phyloP scores from a whole-genome alignment of 2,888 invertebrate species.

The Drosophila fulvimacula region DNA sequence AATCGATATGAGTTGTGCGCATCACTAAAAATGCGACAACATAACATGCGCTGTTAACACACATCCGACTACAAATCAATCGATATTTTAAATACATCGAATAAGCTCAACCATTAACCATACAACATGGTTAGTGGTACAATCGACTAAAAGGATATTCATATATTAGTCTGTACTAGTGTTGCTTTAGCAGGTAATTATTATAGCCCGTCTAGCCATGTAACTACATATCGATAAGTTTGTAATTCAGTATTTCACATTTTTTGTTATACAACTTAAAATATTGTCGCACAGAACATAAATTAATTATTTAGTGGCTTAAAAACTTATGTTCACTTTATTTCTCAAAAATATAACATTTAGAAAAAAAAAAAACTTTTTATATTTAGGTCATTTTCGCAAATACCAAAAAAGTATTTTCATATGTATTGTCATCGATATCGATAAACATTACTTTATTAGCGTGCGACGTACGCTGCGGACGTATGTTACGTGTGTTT shows the following conservation, averaged over 20 bases:
- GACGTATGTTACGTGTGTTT: slow-evolving; percentile 77
- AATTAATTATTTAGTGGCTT: no score
- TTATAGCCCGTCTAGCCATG: neutral
- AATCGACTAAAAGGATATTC: neutral
- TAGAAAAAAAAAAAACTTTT: neutral
- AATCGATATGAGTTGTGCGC: slow-evolving; percentile 30
- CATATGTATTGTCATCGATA: slow-evolving; percentile 22
- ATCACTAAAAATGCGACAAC: slow-evolving; percentile 17
- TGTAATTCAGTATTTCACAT: neutral
- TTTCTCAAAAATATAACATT: no score
- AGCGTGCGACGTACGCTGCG: slow-evolving; percentile 61
- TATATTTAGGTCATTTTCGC: slow-evolving; percentile 30
- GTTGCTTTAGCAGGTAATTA: neutral
- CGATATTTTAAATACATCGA: slow-evolving; percentile 1
- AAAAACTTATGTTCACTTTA: no score
- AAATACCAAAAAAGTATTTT: slow-evolving; percentile 39
- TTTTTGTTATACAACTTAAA: neutral
- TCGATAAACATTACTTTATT: slow-evolving; percentile 53
- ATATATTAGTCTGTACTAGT: no score
- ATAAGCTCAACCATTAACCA: no score
- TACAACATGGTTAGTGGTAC: no score
- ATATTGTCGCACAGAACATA: no score
- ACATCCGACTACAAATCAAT: neutral
- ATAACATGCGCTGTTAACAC: slow-evolving; percentile 20
- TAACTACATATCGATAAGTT: slow-evolving; percentile 1